Evolutionary conservation across 2,113 vertebrate species (phyloP).

Genomic region (Puffinus mauretanicus): DNA sequence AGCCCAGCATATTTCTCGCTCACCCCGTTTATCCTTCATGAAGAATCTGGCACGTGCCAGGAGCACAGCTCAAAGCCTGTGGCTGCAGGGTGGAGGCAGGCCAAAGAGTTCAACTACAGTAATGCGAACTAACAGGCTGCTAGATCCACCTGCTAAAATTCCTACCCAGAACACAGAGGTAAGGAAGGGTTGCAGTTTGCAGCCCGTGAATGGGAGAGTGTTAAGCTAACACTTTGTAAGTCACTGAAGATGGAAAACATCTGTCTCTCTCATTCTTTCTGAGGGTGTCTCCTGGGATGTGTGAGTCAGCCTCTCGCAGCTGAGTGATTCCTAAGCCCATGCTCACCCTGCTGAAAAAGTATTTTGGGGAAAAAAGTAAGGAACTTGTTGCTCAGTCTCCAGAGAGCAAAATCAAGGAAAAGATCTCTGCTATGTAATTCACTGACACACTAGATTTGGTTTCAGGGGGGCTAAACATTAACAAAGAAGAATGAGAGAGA

Average conservation of each 20-base stretch:
- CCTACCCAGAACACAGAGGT: not conserved
- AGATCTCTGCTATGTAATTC: not conserved
- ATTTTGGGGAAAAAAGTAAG: not conserved
- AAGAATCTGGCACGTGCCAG: not conserved
- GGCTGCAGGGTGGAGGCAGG: not conserved
- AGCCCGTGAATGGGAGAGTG: not conserved
- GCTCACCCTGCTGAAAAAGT: not conserved
- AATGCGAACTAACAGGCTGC: not conserved
- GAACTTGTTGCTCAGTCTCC: not conserved
- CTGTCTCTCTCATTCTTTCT: not conserved
- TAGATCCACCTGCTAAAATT: not conserved
- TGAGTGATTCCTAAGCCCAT: not conserved
- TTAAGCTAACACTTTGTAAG: not conserved
- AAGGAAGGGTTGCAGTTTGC: not conserved
- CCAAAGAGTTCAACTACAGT: not conserved
- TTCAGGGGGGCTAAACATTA: not conserved
- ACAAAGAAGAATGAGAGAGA: not conserved
- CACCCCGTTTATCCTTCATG: not conserved
- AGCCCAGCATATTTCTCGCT: not conserved
- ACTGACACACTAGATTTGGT: not conserved
- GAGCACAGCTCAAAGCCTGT: not conserved
- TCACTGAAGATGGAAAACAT: not conserved
- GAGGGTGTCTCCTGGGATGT: not conserved
- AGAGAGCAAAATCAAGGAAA: slow-evolving; percentile 27
- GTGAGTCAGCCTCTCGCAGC: not conserved